Conservation (phyloP, 2,113 vertebrate genomes). For the Eptatretus burgeri region DNA sequence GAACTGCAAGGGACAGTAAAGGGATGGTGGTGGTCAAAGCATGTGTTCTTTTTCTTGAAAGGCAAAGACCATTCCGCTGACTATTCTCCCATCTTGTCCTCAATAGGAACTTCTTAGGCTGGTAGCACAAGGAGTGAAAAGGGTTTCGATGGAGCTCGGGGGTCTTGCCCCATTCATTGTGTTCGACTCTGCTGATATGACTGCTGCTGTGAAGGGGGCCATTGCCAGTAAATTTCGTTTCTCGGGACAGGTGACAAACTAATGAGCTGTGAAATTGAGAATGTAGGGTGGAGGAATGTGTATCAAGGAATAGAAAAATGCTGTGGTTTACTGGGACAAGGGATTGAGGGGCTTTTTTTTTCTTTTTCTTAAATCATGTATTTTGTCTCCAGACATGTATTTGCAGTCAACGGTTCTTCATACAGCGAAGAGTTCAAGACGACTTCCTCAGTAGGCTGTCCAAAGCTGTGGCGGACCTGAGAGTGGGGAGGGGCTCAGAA, state of each 20-base stretch:
- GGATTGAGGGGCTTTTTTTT: background rate
- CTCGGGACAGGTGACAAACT: slow-evolving; percentile 40
- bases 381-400: slow-evolving; percentile 42
- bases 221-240: slow-evolving; percentile 69
- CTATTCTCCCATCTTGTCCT: background rate
- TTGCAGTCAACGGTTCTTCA: slow-evolving; percentile 67
- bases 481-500: slow-evolving; percentile 43
- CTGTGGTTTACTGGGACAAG: background rate
- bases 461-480: slow-evolving; percentile 34
- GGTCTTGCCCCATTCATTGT: slow-evolving; percentile 83
- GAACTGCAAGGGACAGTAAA: too few species aligned
- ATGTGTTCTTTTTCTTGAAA: too few species aligned
- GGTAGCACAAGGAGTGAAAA: slow-evolving; percentile 49
- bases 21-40: too few species aligned
- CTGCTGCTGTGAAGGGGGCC: slow-evolving; percentile 43
- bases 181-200: slow-evolving; percentile 54
- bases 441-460: slow-evolving; percentile 39
- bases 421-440: slow-evolving; percentile 51
- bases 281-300: background rate
- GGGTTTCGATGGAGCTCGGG: slow-evolving; percentile 77
- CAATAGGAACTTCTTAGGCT: slow-evolving; percentile 37
- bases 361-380: background rate
- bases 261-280: background rate
- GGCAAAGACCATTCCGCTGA: too few species aligned
- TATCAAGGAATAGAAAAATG: background rate